Evolutionary conservation across 2,888 invertebrate species (phyloP).

Genomic region (Melikaiella ostensackeni): DNA sequence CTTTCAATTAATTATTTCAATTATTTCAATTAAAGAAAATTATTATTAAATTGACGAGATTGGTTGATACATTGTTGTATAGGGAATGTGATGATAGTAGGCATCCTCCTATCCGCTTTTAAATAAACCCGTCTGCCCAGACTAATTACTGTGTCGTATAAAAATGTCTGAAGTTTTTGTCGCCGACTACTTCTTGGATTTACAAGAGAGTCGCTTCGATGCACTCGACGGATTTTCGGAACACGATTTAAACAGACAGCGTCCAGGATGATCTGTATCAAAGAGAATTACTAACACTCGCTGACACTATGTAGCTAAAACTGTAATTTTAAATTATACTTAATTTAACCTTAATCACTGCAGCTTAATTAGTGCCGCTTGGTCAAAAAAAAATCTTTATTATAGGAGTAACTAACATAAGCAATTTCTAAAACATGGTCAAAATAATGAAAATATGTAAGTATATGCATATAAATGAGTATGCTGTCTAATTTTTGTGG

Average conservation of each 20-base stretch:
- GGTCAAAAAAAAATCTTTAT: too few species aligned
- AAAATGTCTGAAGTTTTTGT: constrained; percentile 49
- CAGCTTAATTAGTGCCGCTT: not conserved
- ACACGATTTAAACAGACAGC: constrained; percentile 61
- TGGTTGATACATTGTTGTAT: constrained; percentile 40
- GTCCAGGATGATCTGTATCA: constrained; percentile 52
- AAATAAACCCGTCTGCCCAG: constrained; percentile 64
- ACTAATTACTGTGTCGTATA: constrained; percentile 60
- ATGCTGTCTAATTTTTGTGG: not conserved
- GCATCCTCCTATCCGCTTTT: constrained; percentile 65
- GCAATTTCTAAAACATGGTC: too few species aligned
- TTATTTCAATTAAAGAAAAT: not conserved
- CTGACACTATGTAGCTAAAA: constrained; percentile 46
- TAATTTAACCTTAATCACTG: constrained; percentile 13
- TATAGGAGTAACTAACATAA: too few species aligned
- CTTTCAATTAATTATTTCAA: not conserved
- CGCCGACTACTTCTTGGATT: constrained; percentile 58
- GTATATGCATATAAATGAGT: too few species aligned
- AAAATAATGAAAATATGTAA: too few species aligned
- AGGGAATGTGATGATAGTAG: constrained; percentile 58
- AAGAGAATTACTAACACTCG: constrained; percentile 38
- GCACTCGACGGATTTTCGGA: constrained; percentile 67
- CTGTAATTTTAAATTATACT: constrained; percentile 26
- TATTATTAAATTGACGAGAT: not conserved
- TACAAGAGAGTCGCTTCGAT: constrained; percentile 66